Evolutionary conservation across 2,888 invertebrate genomes (phyloP), one percentile per base, ranked within the genome.

Genomic region (Melinaea marsaeus): DNA sequence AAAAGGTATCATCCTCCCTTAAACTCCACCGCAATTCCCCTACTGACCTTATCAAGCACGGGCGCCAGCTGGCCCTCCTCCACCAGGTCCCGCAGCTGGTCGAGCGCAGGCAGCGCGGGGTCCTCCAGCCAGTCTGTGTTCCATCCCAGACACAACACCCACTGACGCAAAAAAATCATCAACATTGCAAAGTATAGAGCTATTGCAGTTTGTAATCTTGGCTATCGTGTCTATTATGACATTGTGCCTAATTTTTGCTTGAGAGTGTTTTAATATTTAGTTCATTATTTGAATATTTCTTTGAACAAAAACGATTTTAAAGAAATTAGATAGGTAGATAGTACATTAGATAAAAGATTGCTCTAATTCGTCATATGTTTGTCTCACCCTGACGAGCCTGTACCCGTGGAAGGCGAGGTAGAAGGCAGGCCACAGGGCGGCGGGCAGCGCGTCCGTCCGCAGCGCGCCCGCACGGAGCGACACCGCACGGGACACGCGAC

Each of bases 111-210:
- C 9, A 42, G 42, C 42, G 9, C 42, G 42, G 42, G 42, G 32
- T 82, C 77, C 58, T 89, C 87, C 62, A 90, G 68, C 86, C 88
- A 91, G 76, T 90, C 90, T 0, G 83, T 81, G 72, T 90, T 79
- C 0, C 73, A 62, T 0, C 90, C 87, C 60, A 74, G 70, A 0
- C 90, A 88, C 1, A 76, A 57, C 34, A 79, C 0, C 85, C 88
- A 90, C 90, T 91, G 78, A 3, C n/a, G 54, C 35, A 60, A 32
- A 54, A 13, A 45, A 13, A 9, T 54, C 13, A 54, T 56, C 32
- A 47, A 58, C 22, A 22, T 22, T 22, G 22, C 22, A 22, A 22
- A 22, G 22, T 22, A 22, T 22, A 22, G 22, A 22, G 22, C 22
- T 22, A 22, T 22, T 22, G 22, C 22, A 22, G 22, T 22, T 22